Base-by-base conservation (phyloP, 2,797 vertebrate species). In the Tamandua tetradactyla region DNA sequence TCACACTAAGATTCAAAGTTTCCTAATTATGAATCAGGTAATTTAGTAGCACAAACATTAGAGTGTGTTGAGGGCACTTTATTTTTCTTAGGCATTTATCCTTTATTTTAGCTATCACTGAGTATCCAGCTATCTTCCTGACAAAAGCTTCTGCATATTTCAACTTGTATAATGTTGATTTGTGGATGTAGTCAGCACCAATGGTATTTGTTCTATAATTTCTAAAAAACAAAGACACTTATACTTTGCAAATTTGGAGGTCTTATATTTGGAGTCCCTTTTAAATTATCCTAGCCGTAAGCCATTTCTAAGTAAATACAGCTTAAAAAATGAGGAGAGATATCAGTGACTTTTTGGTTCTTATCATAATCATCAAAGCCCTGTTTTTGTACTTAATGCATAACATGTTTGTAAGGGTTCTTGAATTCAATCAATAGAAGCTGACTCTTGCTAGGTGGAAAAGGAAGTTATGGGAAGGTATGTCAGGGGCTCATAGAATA, bases 1-100 rank as follows among this genome's bases (percentile, higher is more conserved):
- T 62, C 44, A 4, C 14, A 90, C 18, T 92, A 97, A 84, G 76
- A 88, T 86, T 97, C 75, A 96, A 90, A 71, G 37, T 96, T 68
- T 94, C 44, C 52, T 87, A 61, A 91, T 93, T 75, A 81, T 92
- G 61, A 96, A 78, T 94, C 83, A 76, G n/a, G 62, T 74, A 96
- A 94, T 85, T 37, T 68, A 94, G 13, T 74, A 86, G 72, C 44
- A 95, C n/a, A 83, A 79, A 75, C 75, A 91, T 6, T 18, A 74
- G 69, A 1, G 0, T 69, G 82, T n/a, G 7, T 74, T 94, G 86
- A 66, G 0, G 1, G 2, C 69, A 79, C 0, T 75, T 93, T 91
- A 61, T 59, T 30, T 95, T 97, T 32, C 27, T 89, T 81, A 75
- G n/a, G 79, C 71, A 18, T 89, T 55, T 27, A 57, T 35, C 93